These are phyloP conservation scores for Phalacrocorax carbo DNA, from an alignment of 2,113 vertebrate genomes.

Conservation along the genomic window DNA sequence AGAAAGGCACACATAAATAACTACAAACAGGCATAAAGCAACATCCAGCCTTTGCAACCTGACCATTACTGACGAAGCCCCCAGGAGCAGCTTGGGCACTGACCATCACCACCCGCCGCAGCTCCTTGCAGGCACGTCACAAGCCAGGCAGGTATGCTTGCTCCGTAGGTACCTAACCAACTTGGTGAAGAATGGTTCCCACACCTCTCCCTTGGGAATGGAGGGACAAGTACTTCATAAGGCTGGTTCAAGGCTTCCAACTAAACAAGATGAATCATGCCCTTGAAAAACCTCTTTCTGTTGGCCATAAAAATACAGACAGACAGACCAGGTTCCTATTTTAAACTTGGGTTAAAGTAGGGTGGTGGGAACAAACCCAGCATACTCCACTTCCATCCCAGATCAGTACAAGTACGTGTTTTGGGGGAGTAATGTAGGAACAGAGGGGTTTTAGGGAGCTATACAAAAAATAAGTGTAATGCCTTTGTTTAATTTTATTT, in stretches of 20 bases:
- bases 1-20: background rate
- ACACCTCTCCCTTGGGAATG: background rate
- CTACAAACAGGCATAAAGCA: background rate
- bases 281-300: background rate
- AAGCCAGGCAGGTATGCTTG: background rate
- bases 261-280: background rate
- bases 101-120: background rate
- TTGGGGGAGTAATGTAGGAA: background rate
- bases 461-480: background rate
- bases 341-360: background rate
- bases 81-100: background rate
- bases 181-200: background rate
- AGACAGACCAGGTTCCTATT: background rate
- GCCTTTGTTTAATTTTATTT: background rate
- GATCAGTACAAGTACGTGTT: background rate
- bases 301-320: background rate
- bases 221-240: background rate
- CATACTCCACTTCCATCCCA: background rate
- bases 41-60: background rate
- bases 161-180: background rate
- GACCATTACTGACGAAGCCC: background rate
- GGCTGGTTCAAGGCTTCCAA: background rate
- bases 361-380: background rate
- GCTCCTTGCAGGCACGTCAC: background rate
- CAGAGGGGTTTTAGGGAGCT: background rate